Conservation (phyloP, 2,113 vertebrate genomes). For the Chauna torquata region DNA sequence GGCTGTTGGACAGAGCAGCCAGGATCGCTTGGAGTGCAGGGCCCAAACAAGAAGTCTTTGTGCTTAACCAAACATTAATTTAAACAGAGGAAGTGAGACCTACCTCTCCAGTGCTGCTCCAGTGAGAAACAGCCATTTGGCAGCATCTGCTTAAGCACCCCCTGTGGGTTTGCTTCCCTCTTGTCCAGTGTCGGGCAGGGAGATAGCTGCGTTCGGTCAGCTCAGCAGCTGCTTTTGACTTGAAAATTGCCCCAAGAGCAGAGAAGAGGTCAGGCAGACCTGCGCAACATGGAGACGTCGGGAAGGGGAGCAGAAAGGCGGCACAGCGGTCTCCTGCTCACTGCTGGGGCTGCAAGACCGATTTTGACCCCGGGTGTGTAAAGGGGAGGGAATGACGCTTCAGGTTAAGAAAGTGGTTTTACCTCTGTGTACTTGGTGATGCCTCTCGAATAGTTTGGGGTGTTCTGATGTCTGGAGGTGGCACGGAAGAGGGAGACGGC, state of each 20-base stretch:
- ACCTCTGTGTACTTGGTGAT: neutral
- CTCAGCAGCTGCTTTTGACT: rapidly evolving
- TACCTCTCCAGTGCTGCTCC: neutral
- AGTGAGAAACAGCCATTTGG: neutral
- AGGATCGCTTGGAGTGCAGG: neutral
- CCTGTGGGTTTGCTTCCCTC: neutral
- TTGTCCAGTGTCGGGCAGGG: neutral
- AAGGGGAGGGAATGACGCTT: neutral
- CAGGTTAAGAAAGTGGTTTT: neutral
- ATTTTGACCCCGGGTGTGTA: neutral
- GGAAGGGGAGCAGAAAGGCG: neutral
- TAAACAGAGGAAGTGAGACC: neutral
- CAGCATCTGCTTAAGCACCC: neutral
- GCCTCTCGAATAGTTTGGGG: neutral
- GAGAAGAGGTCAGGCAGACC: neutral
- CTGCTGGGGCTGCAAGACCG: neutral
- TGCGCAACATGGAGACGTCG: neutral
- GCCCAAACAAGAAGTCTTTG: neutral
- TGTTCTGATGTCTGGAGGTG: neutral
- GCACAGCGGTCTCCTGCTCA: neutral
- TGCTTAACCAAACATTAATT: neutral
- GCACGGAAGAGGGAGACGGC: neutral
- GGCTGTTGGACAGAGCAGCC: neutral
- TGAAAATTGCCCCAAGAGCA: neutral
- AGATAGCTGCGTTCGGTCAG: neutral